Evolutionary conservation across 2,113 vertebrate species (phyloP), one percentile per base, ranked within the genome.

Genomic region (Eubucco bourcierii): DNA sequence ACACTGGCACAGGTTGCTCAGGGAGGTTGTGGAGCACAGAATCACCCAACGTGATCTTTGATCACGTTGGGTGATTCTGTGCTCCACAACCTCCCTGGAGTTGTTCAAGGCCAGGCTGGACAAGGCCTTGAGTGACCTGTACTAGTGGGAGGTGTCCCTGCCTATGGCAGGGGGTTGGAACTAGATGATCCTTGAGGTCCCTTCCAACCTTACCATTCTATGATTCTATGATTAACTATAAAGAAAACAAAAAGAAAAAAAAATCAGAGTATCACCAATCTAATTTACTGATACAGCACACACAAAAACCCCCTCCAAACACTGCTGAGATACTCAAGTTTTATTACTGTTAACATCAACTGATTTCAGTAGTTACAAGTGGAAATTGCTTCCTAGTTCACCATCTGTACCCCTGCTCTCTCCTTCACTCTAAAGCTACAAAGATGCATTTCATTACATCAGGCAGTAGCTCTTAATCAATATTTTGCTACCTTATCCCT

Each of bases 361-460:
- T 78, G 65, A 85, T 92, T 90, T 92, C 91, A 87, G 87, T 74
- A 95, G 84, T 84, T 92, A 94, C 56, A 92, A 87, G 79, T 87
- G 89, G 81, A 93, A 96, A 92, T 91, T 84, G 65, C 87, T 90
- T 84, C 52, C 85, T 91, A 93, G 93, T 86, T 90, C 80, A 78
- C 93, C 93, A 96, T 93, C 93, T 96, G 93, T 75, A 82, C 80
- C 73, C 34, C 33, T 75, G 65, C 25, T 78, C 50, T 66, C 75
- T 88, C 31, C 73, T 77, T 86, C 60, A 80, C 33, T 64, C 33
- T n/a, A 64, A 41, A 5, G 27, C 60, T 80, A 75, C 0, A 0
- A 80, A 88, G 83, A 84, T 34, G 31, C 58, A 85, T 85, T 90
- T 90, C 46, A 27, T 60, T 85, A 84, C 2, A 0, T 82, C 84